These are phyloP conservation scores for Callyntrura guangdongensis DNA, from an alignment of 2,888 invertebrate species.

Conservation along the genomic window DNA sequence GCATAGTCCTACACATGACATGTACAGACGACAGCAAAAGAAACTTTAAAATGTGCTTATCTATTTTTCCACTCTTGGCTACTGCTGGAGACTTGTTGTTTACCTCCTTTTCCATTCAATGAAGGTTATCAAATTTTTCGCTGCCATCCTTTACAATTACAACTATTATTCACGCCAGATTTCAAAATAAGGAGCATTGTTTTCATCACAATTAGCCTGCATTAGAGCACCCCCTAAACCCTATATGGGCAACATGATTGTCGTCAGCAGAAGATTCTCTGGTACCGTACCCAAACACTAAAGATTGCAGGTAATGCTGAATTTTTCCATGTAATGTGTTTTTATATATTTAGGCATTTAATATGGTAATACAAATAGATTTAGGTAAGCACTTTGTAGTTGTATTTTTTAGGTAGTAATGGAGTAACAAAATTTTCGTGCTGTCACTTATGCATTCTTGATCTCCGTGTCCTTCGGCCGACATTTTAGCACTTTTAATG, in stretches of 20 bases:
- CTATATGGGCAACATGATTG: constrained; percentile 26
- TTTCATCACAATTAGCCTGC: constrained; percentile 38
- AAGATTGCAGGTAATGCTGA: neutral
- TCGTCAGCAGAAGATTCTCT: constrained; percentile 15
- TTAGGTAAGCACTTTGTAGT: neutral
- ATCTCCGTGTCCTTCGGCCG: constrained; percentile 66
- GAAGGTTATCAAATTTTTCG: constrained; percentile 68
- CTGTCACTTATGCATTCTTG: constrained; percentile 67
- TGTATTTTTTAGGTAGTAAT: neutral
- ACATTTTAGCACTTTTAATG: constrained; percentile 72
- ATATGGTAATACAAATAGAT: neutral
- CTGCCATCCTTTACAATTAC: too few species aligned
- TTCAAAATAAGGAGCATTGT: constrained; percentile 34
- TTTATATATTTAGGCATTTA: too few species aligned
- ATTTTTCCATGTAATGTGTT: constrained; percentile 6
- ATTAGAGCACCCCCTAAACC: constrained; percentile 10
- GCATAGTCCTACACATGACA: neutral
- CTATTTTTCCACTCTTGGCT: neutral
- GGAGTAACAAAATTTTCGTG: constrained; percentile 31
- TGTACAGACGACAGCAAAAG: neutral
- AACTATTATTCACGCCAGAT: neutral
- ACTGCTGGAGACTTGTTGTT: constrained; percentile 41
- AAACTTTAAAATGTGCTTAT: constrained; percentile 19
- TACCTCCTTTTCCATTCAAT: constrained; percentile 60
- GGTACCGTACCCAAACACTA: neutral